Evolutionary conservation across 1,140 invertebrate genomes (phyloP), one percentile per base, ranked within the genome.

Genomic region (Archivesica marissinica): DNA sequence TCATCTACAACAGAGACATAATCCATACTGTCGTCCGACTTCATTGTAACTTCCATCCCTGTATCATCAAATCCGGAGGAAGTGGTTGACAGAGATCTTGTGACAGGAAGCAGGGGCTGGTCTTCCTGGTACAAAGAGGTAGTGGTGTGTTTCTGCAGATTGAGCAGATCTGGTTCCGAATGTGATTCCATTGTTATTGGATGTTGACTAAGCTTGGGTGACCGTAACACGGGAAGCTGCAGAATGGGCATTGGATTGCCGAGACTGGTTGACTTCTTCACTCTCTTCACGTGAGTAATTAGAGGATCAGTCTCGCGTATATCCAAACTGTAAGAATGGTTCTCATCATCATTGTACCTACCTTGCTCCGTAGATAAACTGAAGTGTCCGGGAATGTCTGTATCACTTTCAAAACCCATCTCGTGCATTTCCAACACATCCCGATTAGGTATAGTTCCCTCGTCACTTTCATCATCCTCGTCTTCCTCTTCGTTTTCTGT

Each of bases 401-500:
- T 11, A n/a, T 28, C n/a, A 41, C 6, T 44, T 7, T 44, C 39
- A 61, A 35, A 44, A 50, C 50, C 41, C 9, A n/a, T 6, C 15
- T 25, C 44, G 17, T 30, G 23, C 2, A 15, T 7, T 20, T 66
- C 39, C 30, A 41, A 15, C 23, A 76, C 6, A 52, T 88, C 86
- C 2, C 86, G 82, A 61, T 61, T 82, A 23, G 39, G 38, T 9
- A 66, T 20, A 28, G n/a, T 25, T 9, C 28, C 28, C 4, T 68
- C 54, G 25, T 35, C 76, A 13, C 78, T 61, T 15, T 64, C 25
- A 25, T 80, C 59, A n/a, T 88, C 88, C 13, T 88, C 89, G n/a
- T 89, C 89, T 17, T 85, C 86, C 23, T 52, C 66, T 23, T 84
- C 75, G 39, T 90, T 88, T 52, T 92, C 90, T 17, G 87, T 88